Base-by-base conservation (phyloP, 2,888 invertebrate genomes). In the Cephus pulcher region DNA sequence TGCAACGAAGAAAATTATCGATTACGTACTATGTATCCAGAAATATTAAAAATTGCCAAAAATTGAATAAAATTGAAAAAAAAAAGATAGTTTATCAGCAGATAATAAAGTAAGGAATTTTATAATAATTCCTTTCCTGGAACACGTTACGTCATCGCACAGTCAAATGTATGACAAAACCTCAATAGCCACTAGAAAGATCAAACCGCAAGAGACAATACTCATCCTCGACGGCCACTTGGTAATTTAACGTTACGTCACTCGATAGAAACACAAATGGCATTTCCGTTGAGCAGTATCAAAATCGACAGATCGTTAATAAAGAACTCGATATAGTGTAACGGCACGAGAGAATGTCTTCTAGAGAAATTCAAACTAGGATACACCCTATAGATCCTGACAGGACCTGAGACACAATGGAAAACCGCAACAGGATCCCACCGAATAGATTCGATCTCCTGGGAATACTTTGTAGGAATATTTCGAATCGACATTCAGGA, bases 391-490 rank as follows among this genome's bases (percentile, higher is more conserved):
- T 75, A n/a, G 34, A 70, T 69, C 75, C 74, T 74, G 69, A 73
- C 78, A 30, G 76, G 75, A 75, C 77, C 78, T 79, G 78, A 80
- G 77, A 80, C 79, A 82, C 82, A 82, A 82, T 82, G 78, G 81
- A 78, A 78, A 81, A 78, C 77, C 75, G 81, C 80, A 80, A 82
- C 79, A 77, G 82, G 81, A 82, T 81, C 80, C 82, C 82, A 80
- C 79, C 73, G 77, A 79, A 82, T 77, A 78, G 82, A 82, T 82
- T 78, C 73, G 77, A 82, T 82, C 82, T 78, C 73, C 56, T 23
- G 56, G 56, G 23, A 56, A 56, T 56, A 56, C 9, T 56, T 56
- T 56, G 23, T 23, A 56, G 23, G 9, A 56, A 56, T 56, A 56
- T 56, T 56, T 23, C 23, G 56, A 56, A 56, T 56, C 56, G 23